Evolutionary conservation across 2,888 invertebrate genomes (phyloP), one percentile per base, ranked within the genome.

Genomic region (Eupeodes luniger): DNA sequence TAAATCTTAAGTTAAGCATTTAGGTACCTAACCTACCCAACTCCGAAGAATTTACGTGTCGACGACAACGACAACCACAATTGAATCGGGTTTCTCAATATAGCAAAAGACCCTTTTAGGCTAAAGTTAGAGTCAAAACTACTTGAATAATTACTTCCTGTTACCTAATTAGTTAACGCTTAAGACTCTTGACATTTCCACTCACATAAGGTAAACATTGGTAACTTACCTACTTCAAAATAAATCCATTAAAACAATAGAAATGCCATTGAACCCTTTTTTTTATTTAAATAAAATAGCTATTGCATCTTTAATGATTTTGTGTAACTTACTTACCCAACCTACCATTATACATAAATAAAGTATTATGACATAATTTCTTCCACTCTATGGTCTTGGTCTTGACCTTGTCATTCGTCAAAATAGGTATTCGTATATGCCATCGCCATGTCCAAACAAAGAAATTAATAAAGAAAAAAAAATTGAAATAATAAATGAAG

Each of bases 341-440:
- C 44, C 44, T 40, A 40, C 12, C 11, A 4, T 34, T 16, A 11
- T 55, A 40, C 5, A 57, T 36, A 27, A n/a, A 51, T 44, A 51
- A 62, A 61, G 53, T 40, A 53, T 67, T 10, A 69, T 84, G 77
- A 67, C 40, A 40, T 7, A 57, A 77, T 88, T 84, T 84, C 81
- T 80, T 80, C 76, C 77, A 72, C 76, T 81, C 77, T 67, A 84
- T 80, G 34, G 14, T 36, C 34, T 59, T 57, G 87, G 77, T 84
- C 87, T 88, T 88, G 87, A 88, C 87, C 87, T 88, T 88, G 87
- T 88, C 84, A 64, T 84, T 74, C 81, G 81, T 88, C 84, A 81
- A 88, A 88, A 84, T 83, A 84, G 40, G 40, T 7, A 40, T 40
- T 40, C 40, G 9, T 40, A 9, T 40, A 9, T 40, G 40, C 40